Conservation (phyloP, 2,888 invertebrate genomes). For the Philereme transversata region DNA sequence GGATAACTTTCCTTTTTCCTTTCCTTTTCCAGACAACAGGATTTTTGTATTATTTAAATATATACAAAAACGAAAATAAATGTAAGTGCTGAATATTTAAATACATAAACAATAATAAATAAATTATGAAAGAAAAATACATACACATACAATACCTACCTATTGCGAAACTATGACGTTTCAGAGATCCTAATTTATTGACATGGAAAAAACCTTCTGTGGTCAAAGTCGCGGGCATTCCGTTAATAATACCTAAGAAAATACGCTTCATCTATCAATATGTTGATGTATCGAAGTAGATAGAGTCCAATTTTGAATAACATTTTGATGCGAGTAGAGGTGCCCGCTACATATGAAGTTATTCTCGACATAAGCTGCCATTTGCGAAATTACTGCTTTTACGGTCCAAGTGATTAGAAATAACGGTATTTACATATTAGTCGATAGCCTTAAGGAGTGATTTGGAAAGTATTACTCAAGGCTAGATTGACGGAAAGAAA, state of each 20-base stretch:
- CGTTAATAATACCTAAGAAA: too few relatives aligned
- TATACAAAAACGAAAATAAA: too few relatives aligned
- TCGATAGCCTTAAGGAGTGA: constrained; percentile 61
- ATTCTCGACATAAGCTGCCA: constrained; percentile 53
- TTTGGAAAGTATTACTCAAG: constrained; percentile 43
- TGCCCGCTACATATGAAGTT: constrained; percentile 57
- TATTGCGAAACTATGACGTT: too few relatives aligned
- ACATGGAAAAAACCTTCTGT: too few relatives aligned
- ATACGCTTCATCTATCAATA: neutral
- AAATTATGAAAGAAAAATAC: too few relatives aligned
- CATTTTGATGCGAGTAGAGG: constrained; percentile 31
- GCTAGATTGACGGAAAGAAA: constrained; percentile 18
- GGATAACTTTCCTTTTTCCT: constrained; percentile 21
- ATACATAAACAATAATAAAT: too few relatives aligned
- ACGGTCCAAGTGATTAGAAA: constrained; percentile 59
- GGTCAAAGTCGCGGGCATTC: too few relatives aligned
- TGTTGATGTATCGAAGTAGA: neutral
- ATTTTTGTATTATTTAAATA: too few relatives aligned
- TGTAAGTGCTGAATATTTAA: too few relatives aligned
- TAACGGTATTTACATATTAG: constrained; percentile 64
- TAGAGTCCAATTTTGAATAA: constrained; percentile 24
- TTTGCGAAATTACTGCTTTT: constrained; percentile 73
- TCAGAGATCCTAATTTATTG: too few relatives aligned
- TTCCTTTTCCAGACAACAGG: too few relatives aligned
- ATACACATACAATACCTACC: too few relatives aligned